A percentile compares a stretch with the other conserved stretches of the same genome.
Conservation (phyloP, 1,140 invertebrate genomes). For the Rhopalosiphum padi region DNA sequence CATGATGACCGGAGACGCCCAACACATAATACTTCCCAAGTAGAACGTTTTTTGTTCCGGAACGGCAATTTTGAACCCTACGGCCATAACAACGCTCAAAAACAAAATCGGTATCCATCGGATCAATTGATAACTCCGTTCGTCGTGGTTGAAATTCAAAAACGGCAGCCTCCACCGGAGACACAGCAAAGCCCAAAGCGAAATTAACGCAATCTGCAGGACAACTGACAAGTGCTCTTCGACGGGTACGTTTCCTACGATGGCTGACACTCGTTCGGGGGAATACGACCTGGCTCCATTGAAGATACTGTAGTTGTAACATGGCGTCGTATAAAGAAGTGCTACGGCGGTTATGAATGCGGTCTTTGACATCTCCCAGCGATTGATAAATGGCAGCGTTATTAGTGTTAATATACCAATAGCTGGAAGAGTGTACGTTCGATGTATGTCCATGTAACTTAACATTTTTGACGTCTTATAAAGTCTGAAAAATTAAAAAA, state of each 20-base stretch:
- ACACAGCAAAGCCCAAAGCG: neutral
- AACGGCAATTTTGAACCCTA: neutral
- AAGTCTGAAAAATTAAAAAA: neutral
- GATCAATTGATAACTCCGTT: neutral
- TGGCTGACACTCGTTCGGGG: neutral
- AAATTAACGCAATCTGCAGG: neutral
- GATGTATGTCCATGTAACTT: neutral
- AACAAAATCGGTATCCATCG: constrained; percentile 26
- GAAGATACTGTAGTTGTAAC: neutral
- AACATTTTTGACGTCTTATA: neutral
- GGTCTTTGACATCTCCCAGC: neutral
- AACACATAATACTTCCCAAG: neutral
- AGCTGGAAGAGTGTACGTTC: neutral
- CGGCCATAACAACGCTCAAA: neutral
- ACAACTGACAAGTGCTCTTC: constrained; percentile 12
- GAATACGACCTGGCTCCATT: neutral
- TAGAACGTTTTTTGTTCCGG: neutral
- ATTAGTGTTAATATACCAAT: neutral
- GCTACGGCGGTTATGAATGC: neutral
- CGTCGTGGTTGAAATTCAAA: constrained; percentile 16
- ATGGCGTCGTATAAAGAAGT: neutral
- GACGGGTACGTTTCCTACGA: neutral
- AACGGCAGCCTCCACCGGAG: neutral
- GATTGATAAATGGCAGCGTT: neutral
- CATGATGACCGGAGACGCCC: neutral